A percentile compares a stretch with the other conserved stretches of the same genome.
phyloP scores from a whole-genome alignment of 2,113 vertebrate genomes.

The Rhynchomys soricoides region DNA sequence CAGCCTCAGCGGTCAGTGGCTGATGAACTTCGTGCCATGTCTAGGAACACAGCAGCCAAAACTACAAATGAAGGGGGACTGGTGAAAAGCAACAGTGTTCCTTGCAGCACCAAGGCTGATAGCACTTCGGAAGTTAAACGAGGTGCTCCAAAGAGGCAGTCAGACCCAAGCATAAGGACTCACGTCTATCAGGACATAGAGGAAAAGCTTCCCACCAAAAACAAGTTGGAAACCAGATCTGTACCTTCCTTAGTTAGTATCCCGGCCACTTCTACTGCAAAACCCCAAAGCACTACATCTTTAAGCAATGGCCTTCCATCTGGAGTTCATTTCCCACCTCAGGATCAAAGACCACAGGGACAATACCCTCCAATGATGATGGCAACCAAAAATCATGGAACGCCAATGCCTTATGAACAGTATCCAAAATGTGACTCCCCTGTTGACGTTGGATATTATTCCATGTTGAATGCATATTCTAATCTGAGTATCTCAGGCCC shows the following conservation, averaged over 20 bases:
- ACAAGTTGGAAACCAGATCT: constrained; percentile 92
- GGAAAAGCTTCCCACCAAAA: constrained; percentile 95
- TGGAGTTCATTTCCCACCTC: constrained; percentile 88
- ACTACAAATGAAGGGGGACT: constrained; percentile 90
- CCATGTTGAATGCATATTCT: constrained; percentile 92
- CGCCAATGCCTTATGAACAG: constrained; percentile 90
- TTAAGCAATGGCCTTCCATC: constrained; percentile 90
- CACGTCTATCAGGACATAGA: constrained; percentile 95
- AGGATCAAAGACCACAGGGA: constrained; percentile 91
- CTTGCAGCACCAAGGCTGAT: constrained; percentile 89
- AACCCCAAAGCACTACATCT: constrained; percentile 89
- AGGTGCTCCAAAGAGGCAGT: constrained; percentile 92
- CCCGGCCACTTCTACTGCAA: constrained; percentile 86
- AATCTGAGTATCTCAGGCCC: constrained; percentile 90
- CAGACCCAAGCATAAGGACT: constrained; percentile 94
- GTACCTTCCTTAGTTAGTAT: constrained; percentile 89
- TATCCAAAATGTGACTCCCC: constrained; percentile 97
- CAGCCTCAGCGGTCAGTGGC: constrained; percentile 98
- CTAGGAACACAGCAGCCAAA: constrained; percentile 92
- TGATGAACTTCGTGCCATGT: constrained; percentile 97
- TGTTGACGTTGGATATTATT: constrained; percentile 94
- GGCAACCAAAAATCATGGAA: constrained; percentile 89
- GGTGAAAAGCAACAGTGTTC: constrained; percentile 98
- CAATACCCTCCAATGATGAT: constrained; percentile 88
- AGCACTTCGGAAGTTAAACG: constrained; percentile 89